These are phyloP conservation scores for rabbit (Oryctolagus cuniculus) DNA, from an alignment of 2,113 vertebrate species.

Conservation along the genomic window mOryCun1.1 NC_091433.1:185817501-185818000, in stretches of 20 bases:
- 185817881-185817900: neutral
- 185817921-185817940: constrained; percentile 67
- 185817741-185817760: neutral
- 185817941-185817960: constrained; percentile 80
- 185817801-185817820: neutral
- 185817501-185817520: neutral
- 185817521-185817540: neutral
- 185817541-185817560: accelerated
- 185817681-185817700: neutral
- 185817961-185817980: constrained; percentile 78
- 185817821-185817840: neutral
- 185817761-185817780: neutral
- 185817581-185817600: neutral
- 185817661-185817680: neutral
- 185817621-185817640: neutral
- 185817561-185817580: neutral
- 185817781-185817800: neutral
- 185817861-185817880: constrained; percentile 12
- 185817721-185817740: neutral
- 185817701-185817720: neutral
- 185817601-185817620: neutral
- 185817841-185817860: constrained; percentile 7
- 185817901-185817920: constrained; percentile 64
- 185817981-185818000: constrained; percentile 79
- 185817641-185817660: neutral